Evolutionary conservation across 2,113 vertebrate genomes (phyloP).

Genomic region (Probosciger aterrimus): DNA sequence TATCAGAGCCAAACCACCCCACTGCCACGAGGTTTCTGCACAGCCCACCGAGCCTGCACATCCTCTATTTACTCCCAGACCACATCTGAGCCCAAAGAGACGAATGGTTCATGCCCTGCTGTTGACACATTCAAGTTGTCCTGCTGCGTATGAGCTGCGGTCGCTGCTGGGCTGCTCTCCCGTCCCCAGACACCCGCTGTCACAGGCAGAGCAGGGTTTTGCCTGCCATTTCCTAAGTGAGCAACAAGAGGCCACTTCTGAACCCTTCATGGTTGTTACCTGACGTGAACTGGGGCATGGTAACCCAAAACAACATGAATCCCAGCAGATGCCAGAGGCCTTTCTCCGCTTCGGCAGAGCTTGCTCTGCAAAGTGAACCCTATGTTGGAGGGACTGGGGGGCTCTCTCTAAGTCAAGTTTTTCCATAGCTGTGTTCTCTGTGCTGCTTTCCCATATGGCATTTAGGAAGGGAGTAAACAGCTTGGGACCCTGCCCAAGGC

Average conservation of each 20-base stretch:
- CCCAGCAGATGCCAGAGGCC: background rate
- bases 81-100: background rate
- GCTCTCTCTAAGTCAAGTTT: rapidly evolving
- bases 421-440: background rate
- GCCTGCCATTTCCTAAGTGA: background rate
- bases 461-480: background rate
- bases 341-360: background rate
- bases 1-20: background rate
- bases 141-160: background rate
- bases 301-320: background rate
- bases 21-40: rapidly evolving
- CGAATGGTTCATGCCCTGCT: background rate
- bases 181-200: background rate
- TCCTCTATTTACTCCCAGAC: background rate
- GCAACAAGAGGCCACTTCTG: background rate
- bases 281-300: background rate
- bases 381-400: rapidly evolving
- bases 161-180: background rate
- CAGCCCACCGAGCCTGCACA: rapidly evolving
- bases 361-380: background rate
- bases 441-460: background rate
- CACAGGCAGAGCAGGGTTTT: background rate
- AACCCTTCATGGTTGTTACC: background rate
- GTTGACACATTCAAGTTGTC: background rate
- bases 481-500: background rate